These are phyloP conservation scores for Helicorthomorpha holstii DNA, from an alignment of 1,140 invertebrate species.

Conservation along the genomic window DNA sequence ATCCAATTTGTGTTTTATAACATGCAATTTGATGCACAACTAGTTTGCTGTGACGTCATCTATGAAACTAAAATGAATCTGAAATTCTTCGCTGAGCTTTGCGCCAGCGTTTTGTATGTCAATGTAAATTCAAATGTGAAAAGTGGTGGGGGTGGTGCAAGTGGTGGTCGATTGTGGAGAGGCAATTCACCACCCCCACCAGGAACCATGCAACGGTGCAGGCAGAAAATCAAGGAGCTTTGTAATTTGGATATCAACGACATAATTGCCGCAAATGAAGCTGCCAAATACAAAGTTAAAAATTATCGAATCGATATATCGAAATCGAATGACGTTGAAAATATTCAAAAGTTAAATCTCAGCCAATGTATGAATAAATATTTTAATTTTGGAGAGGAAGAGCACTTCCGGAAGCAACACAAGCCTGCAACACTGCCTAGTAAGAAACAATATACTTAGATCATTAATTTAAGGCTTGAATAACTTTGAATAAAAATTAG, in stretches of 20 bases:
- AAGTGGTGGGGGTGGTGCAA: neutral
- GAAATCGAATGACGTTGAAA: conserved; percentile 26
- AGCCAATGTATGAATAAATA: neutral
- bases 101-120: neutral
- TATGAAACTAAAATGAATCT: conserved; percentile 43
- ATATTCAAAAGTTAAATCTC: neutral
- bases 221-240: conserved; percentile 44
- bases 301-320: conserved; percentile 35
- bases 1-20: no score
- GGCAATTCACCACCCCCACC: conserved; percentile 31
- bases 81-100: conserved; percentile 3
- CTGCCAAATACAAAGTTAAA: no score
- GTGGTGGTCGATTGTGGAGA: conserved; percentile 13
- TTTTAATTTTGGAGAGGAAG: neutral
- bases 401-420: neutral
- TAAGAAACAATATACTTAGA: no score
- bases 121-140: no score
- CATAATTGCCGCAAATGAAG: conserved; percentile 37
- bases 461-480: no score
- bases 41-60: conserved; percentile 53
- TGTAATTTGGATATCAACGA: conserved; percentile 52
- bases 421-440: neutral
- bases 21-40: no score
- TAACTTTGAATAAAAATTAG: no score
- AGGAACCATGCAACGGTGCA: conserved; percentile 41